Percentiles rank a stretch among this genome's conserved stretches.
Conservation (phyloP, 2,888 invertebrate species). For the Anodontia alba region DNA sequence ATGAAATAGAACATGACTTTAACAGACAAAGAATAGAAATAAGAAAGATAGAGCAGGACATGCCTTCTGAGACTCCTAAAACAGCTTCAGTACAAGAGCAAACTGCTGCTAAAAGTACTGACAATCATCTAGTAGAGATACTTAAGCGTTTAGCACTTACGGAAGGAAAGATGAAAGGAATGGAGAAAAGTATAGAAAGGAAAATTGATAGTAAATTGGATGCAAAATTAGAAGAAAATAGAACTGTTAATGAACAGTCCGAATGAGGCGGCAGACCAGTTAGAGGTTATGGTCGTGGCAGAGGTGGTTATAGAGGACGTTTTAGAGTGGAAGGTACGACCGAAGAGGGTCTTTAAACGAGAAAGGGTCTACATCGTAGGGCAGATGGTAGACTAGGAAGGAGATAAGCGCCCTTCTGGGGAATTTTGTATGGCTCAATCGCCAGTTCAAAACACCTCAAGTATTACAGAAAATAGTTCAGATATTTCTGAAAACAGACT, state of each 20-base stretch:
- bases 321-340: neutral
- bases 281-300: neutral
- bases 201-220: neutral
- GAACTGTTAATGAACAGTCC: neutral
- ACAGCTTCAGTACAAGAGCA: too few species aligned
- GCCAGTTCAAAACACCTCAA: neutral
- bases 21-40: too few species aligned
- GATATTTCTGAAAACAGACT: neutral
- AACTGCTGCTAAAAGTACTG: neutral
- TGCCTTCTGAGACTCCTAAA: neutral
- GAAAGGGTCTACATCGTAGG: neutral
- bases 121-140: neutral
- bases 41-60: too few species aligned
- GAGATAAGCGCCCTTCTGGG: neutral
- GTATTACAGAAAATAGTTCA: neutral
- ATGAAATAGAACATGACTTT: neutral
- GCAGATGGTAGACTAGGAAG: slow-evolving; percentile 9
- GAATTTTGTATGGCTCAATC: neutral
- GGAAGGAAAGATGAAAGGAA: neutral
- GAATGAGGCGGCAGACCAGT: neutral
- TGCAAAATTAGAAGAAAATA: neutral
- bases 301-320: too few species aligned
- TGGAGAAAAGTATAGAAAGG: neutral
- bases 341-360: neutral
- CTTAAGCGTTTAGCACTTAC: neutral